Conservation (phyloP, 1,140 invertebrate species). For the Drosophila kikkawai region DNA sequence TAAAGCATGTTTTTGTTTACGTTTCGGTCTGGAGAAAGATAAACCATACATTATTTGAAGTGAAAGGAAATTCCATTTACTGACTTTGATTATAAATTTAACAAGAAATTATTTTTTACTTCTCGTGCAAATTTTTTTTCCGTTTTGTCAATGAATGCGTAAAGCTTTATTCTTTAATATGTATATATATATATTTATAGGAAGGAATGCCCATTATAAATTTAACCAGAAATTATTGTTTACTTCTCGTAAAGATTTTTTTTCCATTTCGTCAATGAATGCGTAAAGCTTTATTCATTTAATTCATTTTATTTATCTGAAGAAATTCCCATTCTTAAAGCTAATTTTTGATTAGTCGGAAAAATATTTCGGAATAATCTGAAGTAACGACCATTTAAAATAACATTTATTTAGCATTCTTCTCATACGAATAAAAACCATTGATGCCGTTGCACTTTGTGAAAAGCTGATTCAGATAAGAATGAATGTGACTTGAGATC, state of each 20-base stretch:
- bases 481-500: constrained; percentile 9
- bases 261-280: background rate
- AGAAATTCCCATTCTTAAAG: background rate
- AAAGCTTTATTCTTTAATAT: background rate
- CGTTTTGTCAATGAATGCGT: background rate
- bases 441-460: constrained; percentile 23
- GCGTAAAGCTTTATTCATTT: background rate
- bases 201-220: no score
- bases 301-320: no score
- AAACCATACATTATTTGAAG: background rate
- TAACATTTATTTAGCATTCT: background rate
- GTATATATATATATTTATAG: background rate
- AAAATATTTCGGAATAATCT: background rate
- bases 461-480: constrained; percentile 22
- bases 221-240: background rate
- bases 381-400: background rate
- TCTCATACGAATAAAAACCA: background rate
- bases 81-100: background rate
- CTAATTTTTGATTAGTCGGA: background rate
- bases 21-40: background rate
- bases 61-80: background rate
- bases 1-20: background rate
- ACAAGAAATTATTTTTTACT: background rate
- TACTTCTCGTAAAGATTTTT: background rate
- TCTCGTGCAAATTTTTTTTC: background rate